A percentile compares a stretch with the other conserved stretches of the same genome.
phyloP scores from a whole-genome alignment of 1,140 invertebrate genomes.

The Listronotus bonariensis region DNA sequence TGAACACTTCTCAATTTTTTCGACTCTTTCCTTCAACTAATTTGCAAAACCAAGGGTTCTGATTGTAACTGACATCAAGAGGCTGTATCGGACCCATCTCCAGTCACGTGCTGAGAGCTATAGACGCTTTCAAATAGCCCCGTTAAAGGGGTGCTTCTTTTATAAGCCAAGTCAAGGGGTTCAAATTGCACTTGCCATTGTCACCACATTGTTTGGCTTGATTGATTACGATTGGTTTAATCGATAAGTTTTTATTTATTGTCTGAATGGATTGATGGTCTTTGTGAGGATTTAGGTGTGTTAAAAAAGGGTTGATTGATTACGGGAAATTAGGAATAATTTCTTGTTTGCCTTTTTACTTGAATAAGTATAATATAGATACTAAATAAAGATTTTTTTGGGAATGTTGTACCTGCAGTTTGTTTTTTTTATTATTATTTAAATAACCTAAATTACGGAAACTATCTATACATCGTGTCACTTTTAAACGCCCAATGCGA shows the following conservation, averaged over 20 bases:
- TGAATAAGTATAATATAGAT: no score
- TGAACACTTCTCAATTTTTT: no score
- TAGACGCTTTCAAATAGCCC: constrained; percentile 13
- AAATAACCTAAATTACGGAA: no score
- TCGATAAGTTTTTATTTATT: constrained; percentile 29
- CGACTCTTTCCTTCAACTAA: no score
- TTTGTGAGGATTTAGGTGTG: constrained; percentile 6
- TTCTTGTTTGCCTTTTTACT: no score
- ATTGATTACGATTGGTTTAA: constrained; percentile 30
- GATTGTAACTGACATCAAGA: constrained; percentile 29
- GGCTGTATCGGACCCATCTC: constrained; percentile 21
- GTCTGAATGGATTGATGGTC: constrained; percentile 17
- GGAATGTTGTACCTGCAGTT: no score
- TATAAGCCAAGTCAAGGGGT: constrained; percentile 24
- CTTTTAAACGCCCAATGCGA: no score
- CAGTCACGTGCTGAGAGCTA: constrained; percentile 28
- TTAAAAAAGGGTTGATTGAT: constrained; percentile 32
- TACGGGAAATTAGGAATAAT: neutral
- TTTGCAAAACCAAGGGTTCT: constrained; percentile 9
- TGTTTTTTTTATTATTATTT: no score
- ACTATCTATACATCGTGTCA: no score
- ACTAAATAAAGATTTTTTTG: no score
- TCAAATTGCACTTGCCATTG: constrained; percentile 29
- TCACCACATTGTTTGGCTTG: constrained; percentile 31
- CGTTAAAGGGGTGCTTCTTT: constrained; percentile 31